Evolutionary conservation across 2,113 vertebrate genomes (phyloP), one percentile per base, ranked within the genome.

Genomic region (Galemys pyrenaicus): DNA sequence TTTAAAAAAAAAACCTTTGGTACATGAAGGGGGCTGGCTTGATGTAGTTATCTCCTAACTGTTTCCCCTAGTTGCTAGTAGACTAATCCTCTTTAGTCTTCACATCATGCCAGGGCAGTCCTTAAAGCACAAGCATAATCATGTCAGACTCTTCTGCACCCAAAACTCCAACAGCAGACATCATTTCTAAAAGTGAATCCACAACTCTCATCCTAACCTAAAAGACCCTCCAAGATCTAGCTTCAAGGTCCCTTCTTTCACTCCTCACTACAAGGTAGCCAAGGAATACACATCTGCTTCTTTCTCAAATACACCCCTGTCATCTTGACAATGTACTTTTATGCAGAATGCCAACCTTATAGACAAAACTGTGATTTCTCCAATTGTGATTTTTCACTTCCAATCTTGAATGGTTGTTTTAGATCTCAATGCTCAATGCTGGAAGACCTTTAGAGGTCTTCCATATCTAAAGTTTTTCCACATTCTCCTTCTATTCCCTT

Each of bases 21-120:
- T 22, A 51, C 1, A 0, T 51, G 3, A 28, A 51, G 5, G 6
- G 20, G 17, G n/a, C 32, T 41, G 35, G 0, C 8, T 89, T 51
- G 24, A 32, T 13, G 0, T 0, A 8, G 6, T 28, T 26, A 3
- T 30, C 22, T 74, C n/a, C 13, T 32, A 46, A n/a, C 2, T 37
- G 49, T 0, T 35, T 9, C 81, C 20, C 4, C 13, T 78, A 6
- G 30, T 65, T 65, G 62, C 2, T 20, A 60, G 0, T 8, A 44
- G 3, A 35, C 4, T 26, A 9, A 58, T 20, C 67, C 1, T 62
- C 0, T 65, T 28, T 8, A 32, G 2, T 65, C 44, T 79, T 64
- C 10, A 91, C 30, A 39, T 2, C 71, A 7, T 0, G 39, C 32
- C 20, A 70, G 13, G 1, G 6, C 26, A 3, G 1, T 39, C 46